Base-by-base conservation (phyloP, 1,140 invertebrate species). In the Pristionchus pacificus region DNA sequence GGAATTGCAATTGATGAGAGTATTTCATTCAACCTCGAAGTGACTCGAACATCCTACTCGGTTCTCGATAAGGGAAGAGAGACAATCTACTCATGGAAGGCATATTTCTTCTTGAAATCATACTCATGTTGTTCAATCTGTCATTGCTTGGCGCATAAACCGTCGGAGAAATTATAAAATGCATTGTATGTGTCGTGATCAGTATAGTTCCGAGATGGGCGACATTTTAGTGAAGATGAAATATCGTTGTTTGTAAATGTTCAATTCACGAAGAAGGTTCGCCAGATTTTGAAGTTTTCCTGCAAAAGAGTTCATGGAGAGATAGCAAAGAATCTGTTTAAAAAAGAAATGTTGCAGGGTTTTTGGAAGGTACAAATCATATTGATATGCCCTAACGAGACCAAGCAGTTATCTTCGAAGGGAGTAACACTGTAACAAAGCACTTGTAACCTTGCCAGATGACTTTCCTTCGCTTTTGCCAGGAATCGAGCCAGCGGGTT, bases 151-250 rank as follows among this genome's bases (percentile, higher is more conserved):
- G n/a, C n/a, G n/a, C n/a, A n/a, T n/a, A n/a, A n/a, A n/a, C n/a
- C n/a, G n/a, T n/a, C n/a, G n/a, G n/a, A n/a, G n/a, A n/a, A n/a
- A n/a, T n/a, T n/a, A n/a, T n/a, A n/a, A n/a, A n/a, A n/a, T n/a
- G n/a, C n/a, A n/a, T n/a, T n/a, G n/a, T n/a, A n/a, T n/a, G n/a
- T n/a, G n/a, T n/a, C n/a, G n/a, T n/a, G n/a, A n/a, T n/a, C n/a
- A n/a, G n/a, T n/a, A n/a, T n/a, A n/a, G n/a, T n/a, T n/a, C n/a
- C n/a, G n/a, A n/a, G n/a, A n/a, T n/a, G n/a, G n/a, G n/a, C n/a
- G 97, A 97, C 97, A 99, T 99, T 88, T 99, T 96, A n/a, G 97
- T 98, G 85, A 99, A 99, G 74, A 99, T 95, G 0, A 99, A 86
- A 60, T 93, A 95, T 74, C 96, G 87, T 85, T 98, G 96, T 68